Evolutionary conservation across 23 tunicate species (phyloP).

Genomic region (Trididemnum nubilum): DNA sequence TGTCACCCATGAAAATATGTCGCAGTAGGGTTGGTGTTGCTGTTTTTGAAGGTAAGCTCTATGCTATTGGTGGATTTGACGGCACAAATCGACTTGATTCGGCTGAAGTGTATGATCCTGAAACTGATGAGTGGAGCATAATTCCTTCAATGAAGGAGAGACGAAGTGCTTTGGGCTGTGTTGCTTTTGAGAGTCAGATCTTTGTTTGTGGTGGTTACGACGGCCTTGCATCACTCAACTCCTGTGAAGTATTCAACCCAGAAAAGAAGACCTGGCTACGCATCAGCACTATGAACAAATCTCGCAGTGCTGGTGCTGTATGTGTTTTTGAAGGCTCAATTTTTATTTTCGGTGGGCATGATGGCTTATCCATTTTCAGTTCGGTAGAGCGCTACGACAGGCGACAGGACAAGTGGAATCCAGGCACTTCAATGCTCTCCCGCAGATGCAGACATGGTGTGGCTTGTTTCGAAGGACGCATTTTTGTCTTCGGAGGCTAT

Average conservation of each 20-base stretch:
- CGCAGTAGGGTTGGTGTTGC: slow-evolving; percentile 94
- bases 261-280: slow-evolving; percentile 59
- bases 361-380: slow-evolving; percentile 87
- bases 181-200: slow-evolving; percentile 61
- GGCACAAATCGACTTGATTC: slow-evolving; percentile 70
- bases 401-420: slow-evolving; percentile 59
- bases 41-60: slow-evolving; percentile 65
- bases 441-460: slow-evolving; percentile 91
- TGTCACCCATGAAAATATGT: slow-evolving; percentile 67
- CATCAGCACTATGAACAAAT: slow-evolving; percentile 68
- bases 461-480: slow-evolving; percentile 59
- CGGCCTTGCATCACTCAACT: slow-evolving; percentile 65
- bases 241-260: slow-evolving; percentile 83
- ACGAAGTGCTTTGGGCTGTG: slow-evolving; percentile 86
- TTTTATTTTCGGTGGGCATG: slow-evolving; percentile 91
- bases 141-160: slow-evolving; percentile 61
- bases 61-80: slow-evolving; percentile 93
- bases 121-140: slow-evolving; percentile 58
- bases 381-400: slow-evolving; percentile 70
- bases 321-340: slow-evolving; percentile 66
- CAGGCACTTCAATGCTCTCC: slow-evolving; percentile 68
- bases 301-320: slow-evolving; percentile 90
- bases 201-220: slow-evolving; percentile 98
- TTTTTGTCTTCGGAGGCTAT: slow-evolving; percentile 97
- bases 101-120: slow-evolving; percentile 75